These are phyloP conservation scores for Leptinotarsa haldemani DNA, from an alignment of 2,888 invertebrate species.

Conservation along the genomic window DNA sequence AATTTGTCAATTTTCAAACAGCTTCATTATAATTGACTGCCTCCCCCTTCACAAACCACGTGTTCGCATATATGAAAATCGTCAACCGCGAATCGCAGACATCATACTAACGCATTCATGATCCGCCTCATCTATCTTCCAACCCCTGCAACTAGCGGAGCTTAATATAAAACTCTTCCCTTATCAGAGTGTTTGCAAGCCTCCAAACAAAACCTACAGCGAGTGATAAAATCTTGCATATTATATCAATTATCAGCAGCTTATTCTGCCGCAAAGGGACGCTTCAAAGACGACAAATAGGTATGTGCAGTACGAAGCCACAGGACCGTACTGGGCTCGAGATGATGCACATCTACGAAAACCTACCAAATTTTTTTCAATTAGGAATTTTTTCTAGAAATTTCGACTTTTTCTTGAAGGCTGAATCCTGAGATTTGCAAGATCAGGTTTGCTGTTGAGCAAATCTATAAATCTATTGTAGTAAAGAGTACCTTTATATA, in stretches of 20 bases:
- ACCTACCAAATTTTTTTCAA: too few relatives aligned
- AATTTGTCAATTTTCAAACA: too few relatives aligned
- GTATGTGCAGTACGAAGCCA: neutral
- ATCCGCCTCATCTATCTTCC: constrained; percentile 35
- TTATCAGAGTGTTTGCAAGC: constrained; percentile 32
- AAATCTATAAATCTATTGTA: too few relatives aligned
- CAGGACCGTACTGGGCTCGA: constrained; percentile 5
- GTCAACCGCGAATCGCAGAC: neutral
- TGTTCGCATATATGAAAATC: neutral
- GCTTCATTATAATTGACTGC: too few relatives aligned
- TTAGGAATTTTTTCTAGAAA: too few relatives aligned
- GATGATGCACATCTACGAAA: too few relatives aligned
- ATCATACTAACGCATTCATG: constrained; percentile 14
- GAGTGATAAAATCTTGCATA: constrained; percentile 29
- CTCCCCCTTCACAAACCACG: neutral
- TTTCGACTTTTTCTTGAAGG: too few relatives aligned
- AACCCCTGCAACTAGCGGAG: constrained; percentile 19
- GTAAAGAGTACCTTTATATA: too few relatives aligned
- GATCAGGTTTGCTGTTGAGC: too few relatives aligned
- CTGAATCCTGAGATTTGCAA: too few relatives aligned
- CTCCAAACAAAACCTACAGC: constrained; percentile 29
- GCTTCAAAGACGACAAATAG: constrained; percentile 17
- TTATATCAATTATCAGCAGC: constrained; percentile 33
- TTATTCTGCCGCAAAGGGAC: constrained; percentile 30
- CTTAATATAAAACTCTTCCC: constrained; percentile 27